Conservation (phyloP, 2,888 invertebrate species). For the Andrena haemorrhoa region DNA sequence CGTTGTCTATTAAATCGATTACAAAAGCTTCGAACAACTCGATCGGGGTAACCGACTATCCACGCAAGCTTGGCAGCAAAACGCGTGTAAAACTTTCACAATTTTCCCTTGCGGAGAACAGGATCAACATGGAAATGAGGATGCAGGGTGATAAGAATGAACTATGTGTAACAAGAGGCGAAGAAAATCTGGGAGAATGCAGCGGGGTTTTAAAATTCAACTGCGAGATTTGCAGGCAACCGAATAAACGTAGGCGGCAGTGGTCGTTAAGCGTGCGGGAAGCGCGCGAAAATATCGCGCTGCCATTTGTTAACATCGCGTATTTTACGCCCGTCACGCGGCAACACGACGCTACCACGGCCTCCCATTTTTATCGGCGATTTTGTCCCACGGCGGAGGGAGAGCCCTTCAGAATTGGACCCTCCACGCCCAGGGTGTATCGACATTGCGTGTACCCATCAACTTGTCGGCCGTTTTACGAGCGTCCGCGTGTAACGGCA, state of each 20-base stretch:
- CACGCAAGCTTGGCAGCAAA: neutral
- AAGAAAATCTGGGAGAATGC: neutral
- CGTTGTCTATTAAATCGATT: conserved; percentile 18
- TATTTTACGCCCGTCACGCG: conserved; percentile 28
- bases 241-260: conserved; percentile 38
- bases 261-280: conserved; percentile 31
- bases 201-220: conserved; percentile 19
- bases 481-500: conserved; percentile 5
- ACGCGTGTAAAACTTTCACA: neutral
- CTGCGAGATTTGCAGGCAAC: conserved; percentile 33
- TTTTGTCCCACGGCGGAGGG: neutral
- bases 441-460: conserved; percentile 29
- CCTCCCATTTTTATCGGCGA: conserved; percentile 36
- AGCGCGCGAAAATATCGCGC: conserved; percentile 44
- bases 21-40: neutral
- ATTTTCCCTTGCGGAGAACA: no score
- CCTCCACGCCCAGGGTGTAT: neutral
- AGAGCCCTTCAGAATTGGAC: conserved; percentile 11
- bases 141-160: neutral
- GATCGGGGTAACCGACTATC: neutral
- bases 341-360: neutral
- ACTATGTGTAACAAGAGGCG: neutral
- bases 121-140: no score
- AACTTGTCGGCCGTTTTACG: conserved; percentile 40
- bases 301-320: conserved; percentile 46